phyloP scores from a whole-genome alignment of 2,888 invertebrate species.

The Dascillus cervinus region DNA sequence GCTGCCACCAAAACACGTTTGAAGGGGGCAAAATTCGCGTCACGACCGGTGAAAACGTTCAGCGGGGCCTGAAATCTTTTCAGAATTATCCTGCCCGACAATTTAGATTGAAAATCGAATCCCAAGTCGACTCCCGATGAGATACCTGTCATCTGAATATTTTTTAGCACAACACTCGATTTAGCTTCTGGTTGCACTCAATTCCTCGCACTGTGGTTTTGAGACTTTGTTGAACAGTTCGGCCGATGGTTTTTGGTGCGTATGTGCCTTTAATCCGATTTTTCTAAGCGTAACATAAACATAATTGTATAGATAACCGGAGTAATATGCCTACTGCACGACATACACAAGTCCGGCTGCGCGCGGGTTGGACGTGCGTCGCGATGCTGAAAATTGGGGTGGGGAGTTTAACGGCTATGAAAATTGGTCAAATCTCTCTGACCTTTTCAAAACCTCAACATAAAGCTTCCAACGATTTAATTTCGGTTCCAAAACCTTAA shows the following conservation, averaged over 20 bases:
- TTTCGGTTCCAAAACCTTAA: background rate
- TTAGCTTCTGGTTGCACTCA: no score
- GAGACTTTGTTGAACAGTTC: background rate
- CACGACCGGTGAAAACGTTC: no score
- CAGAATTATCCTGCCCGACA: no score
- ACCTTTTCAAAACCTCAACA: background rate
- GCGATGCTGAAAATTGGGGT: conserved; percentile 19
- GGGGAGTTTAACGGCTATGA: conserved; percentile 22
- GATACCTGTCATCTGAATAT: conserved; percentile 15
- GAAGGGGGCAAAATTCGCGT: background rate
- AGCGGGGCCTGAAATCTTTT: no score
- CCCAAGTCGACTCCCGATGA: conserved; percentile 10
- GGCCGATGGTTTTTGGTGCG: background rate
- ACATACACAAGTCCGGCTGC: conserved; percentile 32
- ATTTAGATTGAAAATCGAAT: background rate
- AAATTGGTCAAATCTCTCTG: background rate
- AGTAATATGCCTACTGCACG: conserved; percentile 28
- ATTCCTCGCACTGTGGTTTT: no score
- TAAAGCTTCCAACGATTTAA: background rate
- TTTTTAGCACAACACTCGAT: no score
- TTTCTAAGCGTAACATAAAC: conserved; percentile 15
- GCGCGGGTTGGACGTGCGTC: conserved; percentile 33
- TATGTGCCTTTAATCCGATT: conserved; percentile 12
- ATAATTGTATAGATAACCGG: conserved; percentile 24
- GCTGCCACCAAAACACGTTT: conserved; percentile 13